Conservation (phyloP, 1,140 invertebrate species). For the Grapholita molesta region DNA sequence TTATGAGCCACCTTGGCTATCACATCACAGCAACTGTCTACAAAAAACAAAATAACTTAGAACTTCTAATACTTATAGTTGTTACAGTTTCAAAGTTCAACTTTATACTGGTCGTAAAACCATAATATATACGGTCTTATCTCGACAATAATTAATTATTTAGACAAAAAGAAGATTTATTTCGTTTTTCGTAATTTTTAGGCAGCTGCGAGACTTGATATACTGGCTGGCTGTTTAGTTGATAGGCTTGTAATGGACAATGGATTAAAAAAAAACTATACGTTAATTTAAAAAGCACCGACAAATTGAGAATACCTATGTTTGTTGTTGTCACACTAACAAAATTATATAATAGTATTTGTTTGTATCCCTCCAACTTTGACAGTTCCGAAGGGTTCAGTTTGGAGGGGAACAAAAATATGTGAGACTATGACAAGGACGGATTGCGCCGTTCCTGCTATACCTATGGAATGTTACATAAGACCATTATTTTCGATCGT, state of each 20-base stretch:
- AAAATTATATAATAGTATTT: no score
- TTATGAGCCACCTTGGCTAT: not conserved
- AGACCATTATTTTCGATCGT: no score
- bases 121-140: not conserved
- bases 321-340: no score
- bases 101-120: not conserved
- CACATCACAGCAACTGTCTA: not conserved
- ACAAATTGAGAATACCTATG: no score
- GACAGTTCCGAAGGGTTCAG: no score
- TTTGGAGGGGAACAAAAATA: no score
- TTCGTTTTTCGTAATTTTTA: not conserved
- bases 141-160: not conserved
- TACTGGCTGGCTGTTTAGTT: not conserved
- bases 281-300: not conserved
- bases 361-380: no score
- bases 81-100: not conserved
- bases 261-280: not conserved
- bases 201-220: not conserved
- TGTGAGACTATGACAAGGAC: no score
- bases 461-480: no score
- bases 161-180: constrained; percentile 1
- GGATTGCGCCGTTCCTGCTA: no score
- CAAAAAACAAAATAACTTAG: not conserved
- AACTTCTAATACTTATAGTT: not conserved
- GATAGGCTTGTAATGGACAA: constrained; percentile 4